A percentile compares a stretch with the other conserved stretches of the same genome.
Evolutionary conservation across 2,113 vertebrate species (phyloP).

Genomic region (Misgurnus anguillicaudatus): DNA sequence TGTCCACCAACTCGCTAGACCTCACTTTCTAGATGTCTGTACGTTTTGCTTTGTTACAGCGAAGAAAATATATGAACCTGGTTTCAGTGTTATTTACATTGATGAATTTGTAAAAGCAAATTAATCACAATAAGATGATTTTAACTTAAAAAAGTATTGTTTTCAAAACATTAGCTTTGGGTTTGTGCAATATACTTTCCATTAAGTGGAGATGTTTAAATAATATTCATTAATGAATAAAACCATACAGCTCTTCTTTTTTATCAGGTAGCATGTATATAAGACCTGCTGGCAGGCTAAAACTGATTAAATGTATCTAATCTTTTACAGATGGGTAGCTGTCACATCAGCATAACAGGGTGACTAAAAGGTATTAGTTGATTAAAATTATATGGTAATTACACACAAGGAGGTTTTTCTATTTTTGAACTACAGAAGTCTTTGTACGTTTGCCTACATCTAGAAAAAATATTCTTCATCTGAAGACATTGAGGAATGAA

Average conservation of each 20-base stretch:
- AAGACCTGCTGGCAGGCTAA: not conserved
- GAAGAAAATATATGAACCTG: not conserved
- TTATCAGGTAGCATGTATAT: not conserved
- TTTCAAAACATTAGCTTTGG: not conserved
- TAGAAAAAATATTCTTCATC: not conserved
- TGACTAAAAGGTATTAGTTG: not conserved
- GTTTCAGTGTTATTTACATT: conserved; percentile 9
- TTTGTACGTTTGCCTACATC: not conserved
- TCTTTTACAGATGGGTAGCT: conserved; percentile 14
- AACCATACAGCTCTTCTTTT: not conserved
- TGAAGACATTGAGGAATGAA: not conserved
- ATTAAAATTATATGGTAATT: conserved; percentile 14
- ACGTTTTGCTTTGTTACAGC: not conserved
- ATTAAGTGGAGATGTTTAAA: not conserved
- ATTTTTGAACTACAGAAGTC: not conserved
- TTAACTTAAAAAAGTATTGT: not conserved
- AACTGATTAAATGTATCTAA: conserved; percentile 13
- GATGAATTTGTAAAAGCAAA: not conserved
- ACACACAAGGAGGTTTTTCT: not conserved
- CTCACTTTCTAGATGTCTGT: conserved; percentile 34
- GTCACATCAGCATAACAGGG: not conserved
- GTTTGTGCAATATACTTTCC: not conserved
- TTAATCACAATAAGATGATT: conserved; percentile 3
- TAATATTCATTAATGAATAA: not conserved
- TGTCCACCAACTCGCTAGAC: conserved; percentile 14